These are phyloP conservation scores for Tauraco hartlaubi DNA, from an alignment of 2,797 vertebrate species.

Conservation along the genomic window DNA sequence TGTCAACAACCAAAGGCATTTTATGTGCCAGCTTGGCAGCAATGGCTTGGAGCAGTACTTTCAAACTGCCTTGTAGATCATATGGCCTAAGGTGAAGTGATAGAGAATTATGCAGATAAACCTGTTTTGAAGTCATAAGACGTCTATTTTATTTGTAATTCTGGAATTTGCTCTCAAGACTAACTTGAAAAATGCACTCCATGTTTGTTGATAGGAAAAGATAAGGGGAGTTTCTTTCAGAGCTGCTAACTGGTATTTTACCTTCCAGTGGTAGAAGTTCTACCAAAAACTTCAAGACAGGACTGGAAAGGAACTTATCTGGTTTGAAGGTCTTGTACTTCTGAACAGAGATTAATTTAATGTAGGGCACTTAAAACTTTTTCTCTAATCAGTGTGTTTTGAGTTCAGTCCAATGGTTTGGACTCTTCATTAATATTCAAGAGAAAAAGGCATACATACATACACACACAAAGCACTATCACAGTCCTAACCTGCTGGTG, in stretches of 20 bases:
- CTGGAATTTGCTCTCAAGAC: background rate
- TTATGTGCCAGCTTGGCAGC: background rate
- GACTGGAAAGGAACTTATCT: background rate
- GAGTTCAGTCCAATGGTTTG: background rate
- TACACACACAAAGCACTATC: constrained; percentile 38
- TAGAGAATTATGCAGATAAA: background rate
- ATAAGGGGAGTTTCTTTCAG: background rate
- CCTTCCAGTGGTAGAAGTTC: background rate
- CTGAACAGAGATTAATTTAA: background rate
- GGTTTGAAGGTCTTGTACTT: background rate
- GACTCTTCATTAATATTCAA: background rate
- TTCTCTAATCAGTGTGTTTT: background rate
- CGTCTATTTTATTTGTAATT: background rate
- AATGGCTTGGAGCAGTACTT: background rate
- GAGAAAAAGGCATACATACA: constrained; percentile 62
- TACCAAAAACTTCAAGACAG: background rate
- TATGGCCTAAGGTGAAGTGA: background rate
- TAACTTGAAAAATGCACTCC: background rate
- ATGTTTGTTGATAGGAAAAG: background rate
- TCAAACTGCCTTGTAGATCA: background rate
- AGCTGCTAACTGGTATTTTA: background rate
- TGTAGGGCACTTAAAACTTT: background rate
- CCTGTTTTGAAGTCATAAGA: background rate
- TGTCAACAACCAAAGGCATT: background rate
- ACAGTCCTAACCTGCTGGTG: constrained; percentile 83